phyloP scores from a whole-genome alignment of 2,888 invertebrate species.

The Malachius bipustulatus region DNA sequence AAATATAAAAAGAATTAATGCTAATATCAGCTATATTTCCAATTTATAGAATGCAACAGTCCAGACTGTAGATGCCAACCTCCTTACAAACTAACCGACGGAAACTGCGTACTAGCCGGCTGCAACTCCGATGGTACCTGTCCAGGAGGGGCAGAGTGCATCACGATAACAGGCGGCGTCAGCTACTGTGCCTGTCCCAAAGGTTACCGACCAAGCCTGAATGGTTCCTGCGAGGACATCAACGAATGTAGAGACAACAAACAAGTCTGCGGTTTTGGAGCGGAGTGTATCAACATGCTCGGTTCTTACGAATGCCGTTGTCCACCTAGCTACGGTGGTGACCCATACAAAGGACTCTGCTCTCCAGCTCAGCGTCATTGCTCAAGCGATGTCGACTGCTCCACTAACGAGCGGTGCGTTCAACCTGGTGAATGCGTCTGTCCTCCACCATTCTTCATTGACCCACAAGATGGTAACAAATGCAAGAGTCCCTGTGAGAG shows the following conservation, averaged over 20 bases:
- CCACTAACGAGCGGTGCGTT: constrained; percentile 77
- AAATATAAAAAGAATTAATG: too few relatives aligned
- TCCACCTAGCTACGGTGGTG: constrained; percentile 69
- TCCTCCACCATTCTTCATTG: constrained; percentile 80
- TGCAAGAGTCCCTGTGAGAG: constrained; percentile 90
- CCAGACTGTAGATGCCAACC: constrained; percentile 78
- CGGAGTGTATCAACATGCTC: constrained; percentile 68
- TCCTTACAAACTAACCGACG: constrained; percentile 73
- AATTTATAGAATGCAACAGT: constrained; percentile 57
- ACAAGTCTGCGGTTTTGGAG: constrained; percentile 73
- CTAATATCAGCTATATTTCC: too few relatives aligned
- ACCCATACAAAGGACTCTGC: constrained; percentile 71
- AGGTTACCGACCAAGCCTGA: constrained; percentile 63
- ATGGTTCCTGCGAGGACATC: constrained; percentile 76
- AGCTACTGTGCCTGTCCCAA: constrained; percentile 90
- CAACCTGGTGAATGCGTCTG: constrained; percentile 87
- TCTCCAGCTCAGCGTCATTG: constrained; percentile 73
- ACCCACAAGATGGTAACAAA: constrained; percentile 67
- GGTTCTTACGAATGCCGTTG: constrained; percentile 74
- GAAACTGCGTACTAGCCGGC: constrained; percentile 73
- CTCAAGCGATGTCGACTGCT: constrained; percentile 71
- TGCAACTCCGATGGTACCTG: constrained; percentile 73
- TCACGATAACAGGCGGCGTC: constrained; percentile 77
- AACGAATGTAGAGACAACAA: constrained; percentile 71
- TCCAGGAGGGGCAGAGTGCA: constrained; percentile 79